Percentiles rank a stretch among this genome's conserved stretches.
These are phyloP conservation scores for Zenarchopterus dispar DNA, from an alignment of 2,797 vertebrate species.

Conservation along the genomic window DNA sequence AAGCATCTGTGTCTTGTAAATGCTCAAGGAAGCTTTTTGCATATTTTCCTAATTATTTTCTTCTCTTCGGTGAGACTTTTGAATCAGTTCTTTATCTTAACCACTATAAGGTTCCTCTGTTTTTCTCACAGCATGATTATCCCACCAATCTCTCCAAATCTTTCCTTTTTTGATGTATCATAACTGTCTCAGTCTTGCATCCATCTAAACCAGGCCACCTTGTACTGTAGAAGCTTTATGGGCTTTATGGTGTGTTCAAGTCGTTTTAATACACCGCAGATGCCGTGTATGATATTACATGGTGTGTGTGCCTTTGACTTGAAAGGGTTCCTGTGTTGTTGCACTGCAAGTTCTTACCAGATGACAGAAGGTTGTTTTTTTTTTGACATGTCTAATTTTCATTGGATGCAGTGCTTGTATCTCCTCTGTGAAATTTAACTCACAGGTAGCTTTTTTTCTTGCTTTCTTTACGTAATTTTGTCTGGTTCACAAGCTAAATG, in stretches of 20 bases:
- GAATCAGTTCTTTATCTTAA: conserved; percentile 70
- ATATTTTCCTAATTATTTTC: conserved; percentile 64
- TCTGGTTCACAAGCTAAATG: conserved; percentile 16
- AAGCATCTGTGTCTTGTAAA: conserved; percentile 54
- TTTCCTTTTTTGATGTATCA: conserved; percentile 14
- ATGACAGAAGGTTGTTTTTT: conserved; percentile 5
- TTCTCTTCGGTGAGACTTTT: conserved; percentile 29
- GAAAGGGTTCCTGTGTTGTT: background rate
- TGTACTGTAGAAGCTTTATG: conserved; percentile 12
- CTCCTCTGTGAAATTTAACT: conserved; percentile 15
- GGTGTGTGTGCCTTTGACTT: conserved; percentile 20
- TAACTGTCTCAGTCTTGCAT: conserved; percentile 31
- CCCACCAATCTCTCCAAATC: conserved; percentile 32
- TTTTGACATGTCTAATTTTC: background rate
- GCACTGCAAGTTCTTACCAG: conserved; percentile 9
- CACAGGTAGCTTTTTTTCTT: conserved; percentile 7
- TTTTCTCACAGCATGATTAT: conserved; percentile 22
- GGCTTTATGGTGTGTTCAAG: conserved; percentile 27
- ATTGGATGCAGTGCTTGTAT: background rate
- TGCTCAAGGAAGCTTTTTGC: conserved; percentile 47
- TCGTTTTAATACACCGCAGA: conserved; percentile 34
- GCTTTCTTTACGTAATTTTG: background rate
- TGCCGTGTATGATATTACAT: conserved; percentile 21
- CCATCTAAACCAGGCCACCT: conserved; percentile 14
- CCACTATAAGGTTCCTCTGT: conserved; percentile 47